Base-by-base conservation (phyloP, 2,113 vertebrate genomes). In the Puma concolor region DNA sequence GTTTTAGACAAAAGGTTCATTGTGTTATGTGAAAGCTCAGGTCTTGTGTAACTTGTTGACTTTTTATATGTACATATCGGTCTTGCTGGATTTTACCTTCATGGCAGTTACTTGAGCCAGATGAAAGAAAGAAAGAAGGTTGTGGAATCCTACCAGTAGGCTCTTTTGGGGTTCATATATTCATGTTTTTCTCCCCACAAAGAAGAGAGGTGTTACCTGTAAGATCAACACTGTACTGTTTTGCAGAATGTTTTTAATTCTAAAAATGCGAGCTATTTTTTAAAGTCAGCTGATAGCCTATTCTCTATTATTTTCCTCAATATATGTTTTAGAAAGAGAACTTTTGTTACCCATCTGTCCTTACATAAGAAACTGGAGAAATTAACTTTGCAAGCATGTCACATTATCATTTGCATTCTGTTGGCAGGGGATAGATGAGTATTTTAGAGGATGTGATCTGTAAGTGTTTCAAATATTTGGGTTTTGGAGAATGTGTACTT, bases 1-100 rank as follows among this genome's bases (percentile, higher is more conserved):
- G 72, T 79, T 27, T 89, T 96, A 97, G 91, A 98, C 90, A 98
- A 98, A 98, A 98, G 97, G 89, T 95, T 96, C 86, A 98, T 83
- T 97, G n/a, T 95, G 0, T 33, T 27, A 41, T 13, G 48, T 94
- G 97, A 98, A 93, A 88, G 97, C 97, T 96, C 93, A 0, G 7
- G 50, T 87, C 97, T 98, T 98, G 96, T 97, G 52, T 3, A 52
- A 95, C 96, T 95, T 97, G 95, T 95, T 98, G 98, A 98, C 95
- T 97, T 98, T 98, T 97, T 96, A 95, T 98, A 96, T 93, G 95
- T 98, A 97, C 57, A 36, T 87, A 92, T 89, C 50, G 41, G 95
- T 94, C 96, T 98, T 88, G 36, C 94, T 94, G 92, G 95, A 92
- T 94, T 48, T 77, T 96, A 96, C 95, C 81, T 90, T 92, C 88